Conservation (phyloP, 2,888 invertebrate genomes). For the Leptopilina drosophilae region DNA sequence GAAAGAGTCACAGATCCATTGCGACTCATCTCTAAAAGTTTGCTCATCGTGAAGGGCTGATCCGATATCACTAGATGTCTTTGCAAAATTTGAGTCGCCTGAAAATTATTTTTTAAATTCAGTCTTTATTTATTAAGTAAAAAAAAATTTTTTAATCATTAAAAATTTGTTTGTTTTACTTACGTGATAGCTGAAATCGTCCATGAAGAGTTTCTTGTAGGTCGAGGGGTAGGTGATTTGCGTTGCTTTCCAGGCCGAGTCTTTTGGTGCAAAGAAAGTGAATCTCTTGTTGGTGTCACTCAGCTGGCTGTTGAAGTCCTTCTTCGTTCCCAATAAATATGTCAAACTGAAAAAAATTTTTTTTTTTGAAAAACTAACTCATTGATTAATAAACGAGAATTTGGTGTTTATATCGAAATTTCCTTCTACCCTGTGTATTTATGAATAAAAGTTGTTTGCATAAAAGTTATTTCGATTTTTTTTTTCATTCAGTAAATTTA, state of each 20-base stretch:
- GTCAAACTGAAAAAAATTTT: slow-evolving; percentile 82
- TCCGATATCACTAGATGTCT: slow-evolving; percentile 91
- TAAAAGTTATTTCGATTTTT: too few relatives aligned
- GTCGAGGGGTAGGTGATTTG: slow-evolving; percentile 87
- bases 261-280: slow-evolving; percentile 94
- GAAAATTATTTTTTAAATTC: background rate
- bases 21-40: slow-evolving; percentile 83
- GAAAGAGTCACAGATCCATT: slow-evolving; percentile 85
- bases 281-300: slow-evolving; percentile 87
- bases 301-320: slow-evolving; percentile 87
- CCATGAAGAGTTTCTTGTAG: slow-evolving; percentile 90
- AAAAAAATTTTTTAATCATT: too few relatives aligned
- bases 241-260: slow-evolving; percentile 92
- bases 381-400: too few relatives aligned
- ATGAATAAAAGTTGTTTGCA: too few relatives aligned
- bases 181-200: slow-evolving; percentile 89
- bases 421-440: too few relatives aligned
- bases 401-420: too few relatives aligned
- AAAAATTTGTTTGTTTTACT: slow-evolving; percentile 70
- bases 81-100: slow-evolving; percentile 91
- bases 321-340: slow-evolving; percentile 85
- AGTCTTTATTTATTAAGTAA: background rate
- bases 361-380: too few relatives aligned
- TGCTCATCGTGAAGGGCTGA: slow-evolving; percentile 88
- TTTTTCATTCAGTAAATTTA: too few relatives aligned